Percentiles rank a stretch among this genome's conserved stretches.
Conservation (phyloP, 2,797 vertebrate species). For the Cirrhinus mrigala region DNA sequence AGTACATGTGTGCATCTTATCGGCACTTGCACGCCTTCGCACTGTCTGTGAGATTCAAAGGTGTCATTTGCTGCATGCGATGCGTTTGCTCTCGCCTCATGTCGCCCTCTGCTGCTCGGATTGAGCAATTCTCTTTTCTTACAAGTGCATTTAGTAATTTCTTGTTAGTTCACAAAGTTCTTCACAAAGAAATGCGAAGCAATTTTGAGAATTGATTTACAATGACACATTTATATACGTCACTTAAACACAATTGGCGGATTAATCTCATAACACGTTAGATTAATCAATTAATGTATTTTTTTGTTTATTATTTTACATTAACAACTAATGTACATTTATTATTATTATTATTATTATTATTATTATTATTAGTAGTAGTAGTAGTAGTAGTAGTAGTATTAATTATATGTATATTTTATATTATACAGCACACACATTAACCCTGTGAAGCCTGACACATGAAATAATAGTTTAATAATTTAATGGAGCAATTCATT, state of each 20-base stretch:
- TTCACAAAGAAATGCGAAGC: neutral
- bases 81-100: neutral
- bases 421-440: neutral
- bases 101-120: constrained; percentile 54
- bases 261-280: too few species aligned
- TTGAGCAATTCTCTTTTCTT: neutral
- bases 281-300: too few species aligned
- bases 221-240: neutral
- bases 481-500: neutral
- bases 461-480: neutral
- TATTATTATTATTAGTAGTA: too few species aligned
- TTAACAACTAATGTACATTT: too few species aligned
- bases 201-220: neutral
- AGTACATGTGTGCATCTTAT: neutral
- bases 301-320: too few species aligned
- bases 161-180: neutral
- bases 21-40: neutral
- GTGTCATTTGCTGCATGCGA: constrained; percentile 48
- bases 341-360: too few species aligned
- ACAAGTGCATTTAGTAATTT: neutral
- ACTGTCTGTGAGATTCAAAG: constrained; percentile 7
- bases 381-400: too few species aligned
- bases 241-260: neutral
- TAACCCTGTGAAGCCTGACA: neutral
- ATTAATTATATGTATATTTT: too few species aligned